Conservation (phyloP, 2,113 vertebrate species). For the Ophthalmolycus amberensis region DNA sequence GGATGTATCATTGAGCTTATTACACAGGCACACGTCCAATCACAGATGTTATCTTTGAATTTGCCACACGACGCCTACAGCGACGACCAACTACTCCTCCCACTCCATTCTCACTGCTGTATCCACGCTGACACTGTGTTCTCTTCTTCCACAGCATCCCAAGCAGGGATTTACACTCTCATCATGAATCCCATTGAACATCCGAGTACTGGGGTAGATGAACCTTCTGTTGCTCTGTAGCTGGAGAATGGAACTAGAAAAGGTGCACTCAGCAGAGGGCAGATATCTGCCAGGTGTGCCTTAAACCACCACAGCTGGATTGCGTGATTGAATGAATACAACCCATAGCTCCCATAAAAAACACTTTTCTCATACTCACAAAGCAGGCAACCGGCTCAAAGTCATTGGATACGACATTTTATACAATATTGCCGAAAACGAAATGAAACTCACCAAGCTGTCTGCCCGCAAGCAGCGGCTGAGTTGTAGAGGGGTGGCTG, state of each 20-base stretch:
- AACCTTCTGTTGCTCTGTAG: neutral
- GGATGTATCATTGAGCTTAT: neutral
- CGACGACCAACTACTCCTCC: neutral
- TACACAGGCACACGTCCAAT: neutral
- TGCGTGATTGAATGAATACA: neutral
- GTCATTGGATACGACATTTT: too few relatives aligned
- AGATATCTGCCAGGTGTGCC: too few relatives aligned
- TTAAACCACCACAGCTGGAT: too few relatives aligned
- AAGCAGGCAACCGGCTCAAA: too few relatives aligned
- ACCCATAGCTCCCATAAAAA: too few relatives aligned
- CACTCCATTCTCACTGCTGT: neutral
- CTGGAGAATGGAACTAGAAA: neutral
- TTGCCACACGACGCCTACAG: neutral
- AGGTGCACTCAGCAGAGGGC: too few relatives aligned
- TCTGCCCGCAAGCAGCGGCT: too few relatives aligned
- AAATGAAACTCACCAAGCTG: too few relatives aligned
- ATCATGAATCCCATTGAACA: neutral
- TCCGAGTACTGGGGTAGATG: neutral
- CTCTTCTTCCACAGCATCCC: neutral
- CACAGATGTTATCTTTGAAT: slow-evolving; percentile 24
- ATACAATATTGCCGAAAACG: too few relatives aligned
- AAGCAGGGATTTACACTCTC: neutral
- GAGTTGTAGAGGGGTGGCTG: neutral
- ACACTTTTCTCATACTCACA: too few relatives aligned
- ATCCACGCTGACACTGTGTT: neutral